Percentiles rank a stretch among this genome's conserved stretches.
phyloP scores from a whole-genome alignment of 2,888 invertebrate genomes.

The Periphyllus acericola region DNA sequence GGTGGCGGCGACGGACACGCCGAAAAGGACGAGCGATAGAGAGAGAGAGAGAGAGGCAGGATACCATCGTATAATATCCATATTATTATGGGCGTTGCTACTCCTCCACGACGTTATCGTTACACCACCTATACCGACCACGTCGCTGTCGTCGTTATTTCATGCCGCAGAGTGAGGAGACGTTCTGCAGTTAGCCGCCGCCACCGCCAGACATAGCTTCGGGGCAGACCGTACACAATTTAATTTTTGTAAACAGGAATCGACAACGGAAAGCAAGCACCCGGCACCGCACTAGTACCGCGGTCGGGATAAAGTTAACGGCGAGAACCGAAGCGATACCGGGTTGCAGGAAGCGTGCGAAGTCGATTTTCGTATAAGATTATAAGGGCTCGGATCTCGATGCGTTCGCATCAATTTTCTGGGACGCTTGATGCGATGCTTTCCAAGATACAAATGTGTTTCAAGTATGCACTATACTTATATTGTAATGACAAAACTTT shows the following conservation, averaged over 20 bases:
- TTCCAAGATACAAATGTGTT: too few relatives aligned
- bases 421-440: too few relatives aligned
- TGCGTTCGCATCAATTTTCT: too few relatives aligned
- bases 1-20: not conserved
- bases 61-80: not conserved
- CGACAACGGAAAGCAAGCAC: not conserved
- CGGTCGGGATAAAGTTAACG: not conserved
- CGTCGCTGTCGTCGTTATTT: too few relatives aligned
- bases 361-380: not conserved
- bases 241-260: constrained; percentile 13
- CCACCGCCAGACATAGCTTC: not conserved
- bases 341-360: not conserved
- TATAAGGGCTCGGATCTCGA: too few relatives aligned
- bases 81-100: constrained; percentile 14
- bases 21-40: not conserved
- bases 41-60: too few relatives aligned
- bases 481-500: too few relatives aligned
- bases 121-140: not conserved
- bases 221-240: not conserved
- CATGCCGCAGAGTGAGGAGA: not conserved
- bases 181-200: not conserved
- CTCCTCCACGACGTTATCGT: not conserved
- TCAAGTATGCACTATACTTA: too few relatives aligned
- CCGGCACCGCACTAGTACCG: not conserved
- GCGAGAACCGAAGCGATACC: not conserved